A percentile compares a stretch with the other conserved stretches of the same genome.
Conservation (phyloP, 2,113 vertebrate genomes). For the Zapornia atra region DNA sequence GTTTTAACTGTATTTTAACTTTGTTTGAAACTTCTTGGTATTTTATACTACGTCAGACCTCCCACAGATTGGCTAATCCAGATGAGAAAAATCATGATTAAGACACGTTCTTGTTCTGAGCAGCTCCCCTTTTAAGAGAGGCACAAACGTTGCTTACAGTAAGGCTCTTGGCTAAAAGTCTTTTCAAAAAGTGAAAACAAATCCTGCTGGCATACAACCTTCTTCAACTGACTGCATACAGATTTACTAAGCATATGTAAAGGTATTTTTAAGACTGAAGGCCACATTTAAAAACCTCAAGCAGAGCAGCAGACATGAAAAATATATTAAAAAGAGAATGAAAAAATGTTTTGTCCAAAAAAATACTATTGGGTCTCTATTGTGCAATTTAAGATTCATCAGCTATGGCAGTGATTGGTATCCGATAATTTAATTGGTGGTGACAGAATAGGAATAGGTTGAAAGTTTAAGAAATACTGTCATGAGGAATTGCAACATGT, state of each 20-base stretch:
- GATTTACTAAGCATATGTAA: background rate
- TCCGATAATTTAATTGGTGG: background rate
- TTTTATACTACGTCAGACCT: constrained; percentile 1
- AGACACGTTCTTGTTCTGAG: constrained; percentile 13
- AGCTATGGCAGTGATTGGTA: background rate
- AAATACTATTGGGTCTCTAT: background rate
- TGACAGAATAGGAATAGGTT: background rate
- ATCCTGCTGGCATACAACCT: background rate
- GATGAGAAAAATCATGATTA: constrained; percentile 31
- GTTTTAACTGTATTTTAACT: background rate
- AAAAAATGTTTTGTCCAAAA: background rate
- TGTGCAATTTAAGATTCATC: background rate
- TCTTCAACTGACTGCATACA: background rate
- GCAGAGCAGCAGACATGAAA: background rate
- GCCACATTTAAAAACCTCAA: background rate
- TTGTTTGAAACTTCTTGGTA: background rate
- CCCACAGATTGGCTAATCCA: background rate
- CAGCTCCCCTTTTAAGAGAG: background rate
- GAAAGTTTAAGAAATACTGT: background rate
- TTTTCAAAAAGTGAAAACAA: constrained; percentile 12
- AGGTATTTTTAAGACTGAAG: background rate
- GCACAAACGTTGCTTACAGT: constrained; percentile 1
- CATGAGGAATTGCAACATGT: background rate
- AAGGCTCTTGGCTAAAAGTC: constrained; percentile 4
- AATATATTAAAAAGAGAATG: background rate